These are phyloP conservation scores for Junonia oenone DNA, from an alignment of 2,888 invertebrate genomes.

Conservation along the genomic window DNA sequence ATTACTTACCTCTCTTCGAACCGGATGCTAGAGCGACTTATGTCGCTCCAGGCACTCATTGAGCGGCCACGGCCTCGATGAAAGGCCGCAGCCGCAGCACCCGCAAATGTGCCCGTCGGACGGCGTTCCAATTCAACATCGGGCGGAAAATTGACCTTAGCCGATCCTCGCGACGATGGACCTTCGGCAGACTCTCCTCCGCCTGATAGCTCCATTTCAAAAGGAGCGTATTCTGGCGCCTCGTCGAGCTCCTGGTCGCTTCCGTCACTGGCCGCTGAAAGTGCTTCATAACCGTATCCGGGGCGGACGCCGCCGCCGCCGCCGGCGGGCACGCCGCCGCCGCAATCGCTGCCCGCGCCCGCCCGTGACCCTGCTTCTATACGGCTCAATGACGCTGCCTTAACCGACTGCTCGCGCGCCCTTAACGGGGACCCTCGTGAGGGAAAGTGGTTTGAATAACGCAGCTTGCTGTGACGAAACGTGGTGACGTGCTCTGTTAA, in stretches of 20 bases:
- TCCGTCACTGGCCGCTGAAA: slow-evolving; percentile 71
- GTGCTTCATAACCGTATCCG: slow-evolving; percentile 72
- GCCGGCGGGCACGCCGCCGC: slow-evolving; percentile 47
- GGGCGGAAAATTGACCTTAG: slow-evolving; percentile 84
- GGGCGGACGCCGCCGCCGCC: slow-evolving; percentile 67
- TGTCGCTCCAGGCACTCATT: slow-evolving; percentile 93
- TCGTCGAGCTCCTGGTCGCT: slow-evolving; percentile 68
- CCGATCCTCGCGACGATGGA: slow-evolving; percentile 71
- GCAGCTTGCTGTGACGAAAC: slow-evolving; percentile 74
- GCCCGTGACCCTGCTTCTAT: slow-evolving; percentile 57
- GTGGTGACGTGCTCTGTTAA: slow-evolving; percentile 48
- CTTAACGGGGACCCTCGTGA: slow-evolving; percentile 58
- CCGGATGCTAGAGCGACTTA: slow-evolving; percentile 90
- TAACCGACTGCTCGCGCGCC: slow-evolving; percentile 56
- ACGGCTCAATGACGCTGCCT: slow-evolving; percentile 70
- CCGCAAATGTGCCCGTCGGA: slow-evolving; percentile 61
- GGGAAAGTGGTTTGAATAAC: slow-evolving; percentile 66
- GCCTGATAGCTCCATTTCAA: slow-evolving; percentile 69
- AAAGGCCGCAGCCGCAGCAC: slow-evolving; percentile 67
- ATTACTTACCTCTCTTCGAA: slow-evolving; percentile 85
- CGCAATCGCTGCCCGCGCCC: slow-evolving; percentile 57
- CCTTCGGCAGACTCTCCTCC: slow-evolving; percentile 65
- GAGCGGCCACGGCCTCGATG: slow-evolving; percentile 83
- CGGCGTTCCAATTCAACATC: slow-evolving; percentile 73
- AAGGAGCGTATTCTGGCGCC: slow-evolving; percentile 62